Conservation (phyloP, 2,888 invertebrate genomes). For the Xestia rhomboidea region DNA sequence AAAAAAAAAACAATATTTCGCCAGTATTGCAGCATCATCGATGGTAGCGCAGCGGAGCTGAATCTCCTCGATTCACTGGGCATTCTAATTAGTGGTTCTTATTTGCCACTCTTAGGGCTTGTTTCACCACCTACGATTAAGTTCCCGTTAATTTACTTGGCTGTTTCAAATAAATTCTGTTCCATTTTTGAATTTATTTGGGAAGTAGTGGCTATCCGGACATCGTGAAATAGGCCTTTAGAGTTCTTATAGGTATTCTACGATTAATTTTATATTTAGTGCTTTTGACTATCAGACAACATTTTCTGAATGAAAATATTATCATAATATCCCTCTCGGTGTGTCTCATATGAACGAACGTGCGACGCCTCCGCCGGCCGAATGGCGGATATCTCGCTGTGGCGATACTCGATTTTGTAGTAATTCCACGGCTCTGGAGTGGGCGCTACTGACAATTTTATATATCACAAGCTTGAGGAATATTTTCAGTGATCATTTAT, state of each 20-base stretch:
- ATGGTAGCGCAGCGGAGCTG: too few species aligned
- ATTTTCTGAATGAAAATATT: not conserved
- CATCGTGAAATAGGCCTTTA: too few species aligned
- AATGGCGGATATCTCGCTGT: slow-evolving; percentile 77
- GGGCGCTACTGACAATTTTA: slow-evolving; percentile 70
- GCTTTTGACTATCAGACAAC: not conserved
- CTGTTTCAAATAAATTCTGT: too few species aligned
- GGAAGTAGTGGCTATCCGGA: too few species aligned
- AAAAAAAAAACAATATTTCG: not conserved
- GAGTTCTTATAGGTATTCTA: too few species aligned
- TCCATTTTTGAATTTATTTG: too few species aligned
- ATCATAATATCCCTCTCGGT: slow-evolving; percentile 58
- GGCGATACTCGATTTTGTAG: slow-evolving; percentile 74
- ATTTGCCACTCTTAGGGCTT: not conserved
- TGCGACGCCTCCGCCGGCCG: slow-evolving; percentile 75
- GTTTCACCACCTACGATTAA: too few species aligned
- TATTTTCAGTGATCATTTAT: slow-evolving; percentile 55
- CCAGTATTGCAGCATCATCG: not conserved
- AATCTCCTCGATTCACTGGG: not conserved
- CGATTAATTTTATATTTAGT: too few species aligned
- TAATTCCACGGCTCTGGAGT: slow-evolving; percentile 40
- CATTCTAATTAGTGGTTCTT: not conserved
- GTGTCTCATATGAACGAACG: slow-evolving; percentile 59
- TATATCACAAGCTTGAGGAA: slow-evolving; percentile 22
- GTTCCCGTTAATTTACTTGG: too few species aligned